phyloP scores from a whole-genome alignment of 2,888 invertebrate genomes.

The Lymantria dispar region DNA sequence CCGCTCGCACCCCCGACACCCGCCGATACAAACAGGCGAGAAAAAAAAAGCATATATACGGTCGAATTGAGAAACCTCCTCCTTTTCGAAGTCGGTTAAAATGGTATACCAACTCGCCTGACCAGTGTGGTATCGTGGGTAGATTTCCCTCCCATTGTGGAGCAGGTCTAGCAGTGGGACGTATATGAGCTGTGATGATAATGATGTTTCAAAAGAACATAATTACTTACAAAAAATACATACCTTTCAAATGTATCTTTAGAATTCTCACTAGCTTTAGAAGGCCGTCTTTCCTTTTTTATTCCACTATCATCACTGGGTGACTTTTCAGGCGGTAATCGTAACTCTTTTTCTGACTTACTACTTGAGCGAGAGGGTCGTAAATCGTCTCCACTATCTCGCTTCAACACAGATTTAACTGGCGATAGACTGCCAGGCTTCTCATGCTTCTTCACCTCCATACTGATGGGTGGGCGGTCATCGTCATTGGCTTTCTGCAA shows the following conservation, averaged over 20 bases:
- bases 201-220: too few relatives aligned
- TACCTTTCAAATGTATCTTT: constrained; percentile 73
- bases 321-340: constrained; percentile 65
- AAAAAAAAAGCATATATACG: too few relatives aligned
- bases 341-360: constrained; percentile 64
- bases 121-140: too few relatives aligned
- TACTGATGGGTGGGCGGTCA: constrained; percentile 56
- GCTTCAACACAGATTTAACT: constrained; percentile 53
- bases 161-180: too few relatives aligned
- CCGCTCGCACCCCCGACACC: too few relatives aligned
- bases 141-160: too few relatives aligned
- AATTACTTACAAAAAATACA: constrained; percentile 1
- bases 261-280: constrained; percentile 64
- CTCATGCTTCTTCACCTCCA: constrained; percentile 76
- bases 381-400: constrained; percentile 60
- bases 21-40: too few relatives aligned
- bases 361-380: constrained; percentile 61
- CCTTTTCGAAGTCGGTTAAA: too few relatives aligned
- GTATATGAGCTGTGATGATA: too few relatives aligned
- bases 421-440: constrained; percentile 73
- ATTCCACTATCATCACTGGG: constrained; percentile 55
- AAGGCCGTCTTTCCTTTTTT: constrained; percentile 55
- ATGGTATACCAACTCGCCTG: too few relatives aligned
- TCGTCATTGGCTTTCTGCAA: constrained; percentile 53
- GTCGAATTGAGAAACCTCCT: too few relatives aligned